phyloP scores from a whole-genome alignment of 2,888 invertebrate genomes.

The Rutpela maculata region DNA sequence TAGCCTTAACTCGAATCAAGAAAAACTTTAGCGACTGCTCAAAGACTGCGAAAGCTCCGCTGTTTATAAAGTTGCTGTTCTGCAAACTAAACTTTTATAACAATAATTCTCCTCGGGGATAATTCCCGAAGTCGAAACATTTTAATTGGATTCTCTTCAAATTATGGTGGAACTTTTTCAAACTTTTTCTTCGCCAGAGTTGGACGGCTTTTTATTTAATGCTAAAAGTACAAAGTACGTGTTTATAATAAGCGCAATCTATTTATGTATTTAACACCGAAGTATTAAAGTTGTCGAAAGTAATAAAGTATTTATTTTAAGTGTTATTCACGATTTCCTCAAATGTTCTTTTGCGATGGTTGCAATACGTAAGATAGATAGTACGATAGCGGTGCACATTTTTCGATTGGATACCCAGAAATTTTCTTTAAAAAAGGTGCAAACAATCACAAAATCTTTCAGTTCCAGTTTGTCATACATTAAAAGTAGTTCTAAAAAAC shows the following conservation, averaged over 20 bases:
- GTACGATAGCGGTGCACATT: too few species aligned
- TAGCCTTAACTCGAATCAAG: slow-evolving; percentile 32
- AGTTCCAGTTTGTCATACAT: too few species aligned
- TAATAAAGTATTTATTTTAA: slow-evolving; percentile 6
- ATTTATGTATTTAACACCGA: not conserved
- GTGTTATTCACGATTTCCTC: too few species aligned
- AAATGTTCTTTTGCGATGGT: too few species aligned
- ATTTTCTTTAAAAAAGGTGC: too few species aligned
- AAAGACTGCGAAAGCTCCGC: slow-evolving; percentile 44
- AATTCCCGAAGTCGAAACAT: slow-evolving; percentile 61
- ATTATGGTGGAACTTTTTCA: slow-evolving; percentile 49
- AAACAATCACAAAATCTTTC: too few species aligned
- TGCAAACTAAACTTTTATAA: slow-evolving; percentile 60
- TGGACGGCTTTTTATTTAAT: slow-evolving; percentile 32
- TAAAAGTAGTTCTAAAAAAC: too few species aligned
- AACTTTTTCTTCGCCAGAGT: slow-evolving; percentile 49
- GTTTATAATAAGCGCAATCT: not conserved
- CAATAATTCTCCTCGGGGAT: slow-evolving; percentile 63
- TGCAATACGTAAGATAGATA: too few species aligned
- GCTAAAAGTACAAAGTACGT: not conserved
- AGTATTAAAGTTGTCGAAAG: slow-evolving; percentile 2
- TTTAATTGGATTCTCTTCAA: slow-evolving; percentile 62
- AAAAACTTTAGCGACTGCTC: slow-evolving; percentile 43
- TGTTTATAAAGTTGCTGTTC: slow-evolving; percentile 52
- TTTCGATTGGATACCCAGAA: too few species aligned